phyloP scores from a whole-genome alignment of 2,888 invertebrate species.

The Heliothis peltigera region DNA sequence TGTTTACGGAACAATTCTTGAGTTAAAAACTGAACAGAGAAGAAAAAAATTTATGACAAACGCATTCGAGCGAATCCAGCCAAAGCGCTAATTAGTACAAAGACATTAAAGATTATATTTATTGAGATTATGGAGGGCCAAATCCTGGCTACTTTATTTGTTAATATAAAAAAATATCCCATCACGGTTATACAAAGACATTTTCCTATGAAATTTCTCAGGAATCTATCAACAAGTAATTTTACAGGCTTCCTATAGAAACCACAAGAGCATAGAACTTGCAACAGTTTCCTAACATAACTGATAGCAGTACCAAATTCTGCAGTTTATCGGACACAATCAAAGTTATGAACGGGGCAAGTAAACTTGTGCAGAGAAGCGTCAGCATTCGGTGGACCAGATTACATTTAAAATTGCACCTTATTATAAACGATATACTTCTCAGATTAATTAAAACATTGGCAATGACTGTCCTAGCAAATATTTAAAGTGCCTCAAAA shows the following conservation, averaged over 20 bases:
- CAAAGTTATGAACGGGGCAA: constrained; percentile 14
- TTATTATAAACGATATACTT: too few species aligned
- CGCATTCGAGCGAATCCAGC: constrained; percentile 20
- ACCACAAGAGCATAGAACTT: not conserved
- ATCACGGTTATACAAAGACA: too few species aligned
- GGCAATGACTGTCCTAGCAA: not conserved
- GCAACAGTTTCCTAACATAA: constrained; percentile 10
- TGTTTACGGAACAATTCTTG: constrained; percentile 32
- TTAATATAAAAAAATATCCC: too few species aligned
- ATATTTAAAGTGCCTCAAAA: not conserved
- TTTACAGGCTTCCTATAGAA: not conserved
- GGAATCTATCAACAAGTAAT: too few species aligned
- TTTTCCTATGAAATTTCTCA: too few species aligned
- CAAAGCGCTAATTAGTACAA: constrained; percentile 16
- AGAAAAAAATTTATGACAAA: constrained; percentile 27
- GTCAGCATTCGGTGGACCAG: not conserved
- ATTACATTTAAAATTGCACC: not conserved
- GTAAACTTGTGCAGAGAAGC: not conserved
- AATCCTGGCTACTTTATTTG: too few species aligned
- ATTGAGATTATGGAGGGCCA: not conserved
- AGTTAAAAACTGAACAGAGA: constrained; percentile 15
- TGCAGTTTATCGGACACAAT: constrained; percentile 17
- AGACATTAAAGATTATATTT: constrained; percentile 7
- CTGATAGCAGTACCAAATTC: constrained; percentile 8
- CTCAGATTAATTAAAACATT: not conserved